Evolutionary conservation across 2,888 invertebrate genomes (phyloP).

Genomic region (Diloba caeruleocephala): DNA sequence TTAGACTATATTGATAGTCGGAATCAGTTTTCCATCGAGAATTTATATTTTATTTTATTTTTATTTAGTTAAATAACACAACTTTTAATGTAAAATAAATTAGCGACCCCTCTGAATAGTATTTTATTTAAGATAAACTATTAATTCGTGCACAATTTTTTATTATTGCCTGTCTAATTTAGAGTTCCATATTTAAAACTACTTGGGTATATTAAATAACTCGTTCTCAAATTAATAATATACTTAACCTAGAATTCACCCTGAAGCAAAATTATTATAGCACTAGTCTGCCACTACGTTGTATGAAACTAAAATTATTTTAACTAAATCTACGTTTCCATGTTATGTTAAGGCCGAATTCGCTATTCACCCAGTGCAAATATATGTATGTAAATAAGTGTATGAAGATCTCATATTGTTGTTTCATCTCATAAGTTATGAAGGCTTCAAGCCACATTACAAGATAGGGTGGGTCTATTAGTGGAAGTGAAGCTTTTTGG

Average conservation of each 20-base stretch:
- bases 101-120: no score
- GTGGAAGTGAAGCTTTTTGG: no score
- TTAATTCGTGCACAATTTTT: no score
- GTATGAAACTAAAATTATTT: constrained; percentile 38
- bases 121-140: no score
- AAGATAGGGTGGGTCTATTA: neutral
- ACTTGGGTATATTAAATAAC: no score
- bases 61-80: no score
- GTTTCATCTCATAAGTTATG: constrained; percentile 12
- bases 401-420: constrained; percentile 26
- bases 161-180: no score
- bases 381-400: constrained; percentile 24
- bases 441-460: constrained; percentile 4
- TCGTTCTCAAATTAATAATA: constrained; percentile 13
- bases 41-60: no score
- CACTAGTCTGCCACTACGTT: constrained; percentile 13
- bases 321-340: constrained; percentile 41
- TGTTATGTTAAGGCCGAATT: constrained; percentile 31
- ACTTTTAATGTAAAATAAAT: no score
- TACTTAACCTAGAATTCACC: constrained; percentile 23
- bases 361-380: constrained; percentile 22
- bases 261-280: constrained; percentile 35
- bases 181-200: constrained; percentile 5
- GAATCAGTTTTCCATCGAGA: no score
- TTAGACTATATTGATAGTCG: no score